Percentiles rank a stretch among this genome's conserved stretches.
These are phyloP conservation scores for Pelecanus crispus DNA, from an alignment of 2,113 vertebrate genomes.

Conservation along the genomic window DNA sequence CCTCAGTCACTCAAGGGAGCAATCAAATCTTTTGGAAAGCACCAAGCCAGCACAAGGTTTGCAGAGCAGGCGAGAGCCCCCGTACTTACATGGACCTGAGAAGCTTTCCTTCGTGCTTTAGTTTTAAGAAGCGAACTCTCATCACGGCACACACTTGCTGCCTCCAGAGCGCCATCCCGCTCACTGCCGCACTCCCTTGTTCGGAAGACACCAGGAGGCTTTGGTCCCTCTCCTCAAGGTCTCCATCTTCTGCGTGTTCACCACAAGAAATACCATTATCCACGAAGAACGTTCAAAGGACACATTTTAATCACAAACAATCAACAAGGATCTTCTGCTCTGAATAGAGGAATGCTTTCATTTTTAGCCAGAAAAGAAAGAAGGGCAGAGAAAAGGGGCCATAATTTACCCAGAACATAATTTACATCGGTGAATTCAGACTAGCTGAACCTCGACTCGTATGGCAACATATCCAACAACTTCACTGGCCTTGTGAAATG, in stretches of 20 bases:
- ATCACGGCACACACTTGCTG: constrained; percentile 84
- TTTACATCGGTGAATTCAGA: background rate
- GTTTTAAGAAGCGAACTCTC: constrained; percentile 83
- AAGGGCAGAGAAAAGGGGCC: background rate
- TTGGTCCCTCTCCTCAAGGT: constrained; percentile 70
- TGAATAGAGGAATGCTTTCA: rapidly evolving
- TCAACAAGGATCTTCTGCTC: background rate
- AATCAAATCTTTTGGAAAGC: background rate
- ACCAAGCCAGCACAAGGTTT: background rate
- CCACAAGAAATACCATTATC: constrained; percentile 71
- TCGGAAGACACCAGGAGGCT: constrained; percentile 57
- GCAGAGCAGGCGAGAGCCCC: background rate
- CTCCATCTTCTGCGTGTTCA: constrained; percentile 66
- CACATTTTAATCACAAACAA: rapidly evolving
- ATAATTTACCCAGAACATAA: background rate
- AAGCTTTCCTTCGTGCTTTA: constrained; percentile 77
- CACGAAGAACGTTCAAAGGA: constrained; percentile 2
- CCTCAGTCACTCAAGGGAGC: background rate
- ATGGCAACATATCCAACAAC: background rate
- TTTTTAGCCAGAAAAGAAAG: background rate
- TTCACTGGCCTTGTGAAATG: background rate
- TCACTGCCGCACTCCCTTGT: background rate
- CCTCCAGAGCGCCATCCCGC: constrained; percentile 78
- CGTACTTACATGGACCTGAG: constrained; percentile 58
- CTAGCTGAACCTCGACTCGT: background rate